Conservation (phyloP, 1,140 invertebrate genomes). For the Papilio machaon region DNA sequence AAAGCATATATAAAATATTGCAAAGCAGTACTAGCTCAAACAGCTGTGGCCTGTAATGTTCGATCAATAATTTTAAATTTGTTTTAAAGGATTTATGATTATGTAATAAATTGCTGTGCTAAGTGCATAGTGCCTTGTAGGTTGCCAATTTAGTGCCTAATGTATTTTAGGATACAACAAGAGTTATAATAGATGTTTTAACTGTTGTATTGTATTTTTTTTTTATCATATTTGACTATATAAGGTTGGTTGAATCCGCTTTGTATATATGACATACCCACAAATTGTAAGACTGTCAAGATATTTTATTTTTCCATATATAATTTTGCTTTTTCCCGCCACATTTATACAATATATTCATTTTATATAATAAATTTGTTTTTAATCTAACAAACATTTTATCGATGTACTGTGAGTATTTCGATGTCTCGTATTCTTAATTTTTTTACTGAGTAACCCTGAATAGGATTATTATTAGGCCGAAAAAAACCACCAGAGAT, state of each 20-base stretch:
- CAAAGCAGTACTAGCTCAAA: constrained; percentile 49
- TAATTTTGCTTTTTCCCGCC: constrained; percentile 10
- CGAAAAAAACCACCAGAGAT: constrained; percentile 73
- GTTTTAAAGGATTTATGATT: constrained; percentile 55
- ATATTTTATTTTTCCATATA: constrained; percentile 23
- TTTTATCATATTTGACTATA: constrained; percentile 27
- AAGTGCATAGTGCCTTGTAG: constrained; percentile 83
- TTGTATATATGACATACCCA: constrained; percentile 34
- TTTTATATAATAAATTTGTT: constrained; percentile 21
- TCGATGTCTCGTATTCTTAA: constrained; percentile 46
- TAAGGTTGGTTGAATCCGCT: constrained; percentile 29
- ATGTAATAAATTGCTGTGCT: constrained; percentile 78
- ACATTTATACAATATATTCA: neutral
- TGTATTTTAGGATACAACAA: constrained; percentile 78
- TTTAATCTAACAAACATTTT: constrained; percentile 32
- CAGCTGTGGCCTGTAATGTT: constrained; percentile 46
- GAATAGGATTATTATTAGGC: constrained; percentile 55
- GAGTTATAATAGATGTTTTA: constrained; percentile 63
- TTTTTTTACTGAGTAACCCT: constrained; percentile 44
- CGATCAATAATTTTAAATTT: constrained; percentile 45
- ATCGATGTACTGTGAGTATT: constrained; percentile 46
- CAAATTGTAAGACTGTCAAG: constrained; percentile 36
- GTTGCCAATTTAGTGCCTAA: constrained; percentile 83
- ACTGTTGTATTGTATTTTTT: constrained; percentile 58
- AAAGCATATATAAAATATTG: constrained; percentile 42